Conservation (phyloP, 1,140 invertebrate genomes). For the Capitella teleta region DNA sequence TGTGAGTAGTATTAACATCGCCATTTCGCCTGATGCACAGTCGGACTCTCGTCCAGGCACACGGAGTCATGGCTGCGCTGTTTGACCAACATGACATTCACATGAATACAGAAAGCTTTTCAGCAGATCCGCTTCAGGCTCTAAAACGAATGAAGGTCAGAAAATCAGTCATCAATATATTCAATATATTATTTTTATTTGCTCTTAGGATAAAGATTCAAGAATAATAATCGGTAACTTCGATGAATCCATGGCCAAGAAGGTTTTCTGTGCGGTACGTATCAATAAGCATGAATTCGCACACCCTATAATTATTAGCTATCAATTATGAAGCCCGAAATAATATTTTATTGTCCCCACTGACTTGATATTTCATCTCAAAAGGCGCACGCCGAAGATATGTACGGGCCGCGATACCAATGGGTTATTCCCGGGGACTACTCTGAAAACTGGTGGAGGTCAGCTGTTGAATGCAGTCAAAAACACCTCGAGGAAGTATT, state of each 20-base stretch:
- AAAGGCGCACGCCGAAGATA: constrained; percentile 49
- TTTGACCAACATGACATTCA: constrained; percentile 68
- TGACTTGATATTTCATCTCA: too few species aligned
- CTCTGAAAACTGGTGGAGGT: constrained; percentile 62
- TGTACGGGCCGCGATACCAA: constrained; percentile 87
- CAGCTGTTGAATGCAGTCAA: constrained; percentile 51
- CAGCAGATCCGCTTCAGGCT: constrained; percentile 72
- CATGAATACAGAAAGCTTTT: constrained; percentile 84
- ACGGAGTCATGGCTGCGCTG: constrained; percentile 80
- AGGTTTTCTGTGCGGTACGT: constrained; percentile 83
- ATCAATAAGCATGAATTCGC: neutral
- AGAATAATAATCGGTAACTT: constrained; percentile 94
- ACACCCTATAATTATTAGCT: neutral
- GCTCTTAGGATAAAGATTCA: constrained; percentile 61
- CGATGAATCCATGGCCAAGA: constrained; percentile 82
- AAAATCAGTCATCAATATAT: neutral
- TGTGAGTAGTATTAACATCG: constrained; percentile 23
- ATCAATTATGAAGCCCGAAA: too few species aligned
- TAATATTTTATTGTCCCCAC: too few species aligned
- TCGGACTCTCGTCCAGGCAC: too few species aligned
- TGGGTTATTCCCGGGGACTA: constrained; percentile 89
- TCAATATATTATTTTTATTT: neutral
- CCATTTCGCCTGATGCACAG: too few species aligned
- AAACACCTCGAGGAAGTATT: constrained; percentile 67
- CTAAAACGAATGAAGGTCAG: constrained; percentile 16